Percentiles rank a stretch among this genome's conserved stretches.
Evolutionary conservation across 2,888 invertebrate species (phyloP).

Genomic region (Prenolepis imparis): DNA sequence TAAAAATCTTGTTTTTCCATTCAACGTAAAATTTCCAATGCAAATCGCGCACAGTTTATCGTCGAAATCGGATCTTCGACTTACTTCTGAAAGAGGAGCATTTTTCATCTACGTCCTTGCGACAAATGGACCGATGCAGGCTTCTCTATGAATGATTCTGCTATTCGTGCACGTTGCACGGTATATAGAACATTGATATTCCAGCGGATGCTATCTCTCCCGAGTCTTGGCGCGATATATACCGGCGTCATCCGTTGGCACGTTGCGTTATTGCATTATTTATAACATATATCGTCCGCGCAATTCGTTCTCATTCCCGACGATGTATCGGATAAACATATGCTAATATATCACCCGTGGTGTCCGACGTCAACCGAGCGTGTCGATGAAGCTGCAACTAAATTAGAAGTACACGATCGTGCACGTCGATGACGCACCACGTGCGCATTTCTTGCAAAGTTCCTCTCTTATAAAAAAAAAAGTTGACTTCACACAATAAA

Average conservation of each 20-base stretch:
- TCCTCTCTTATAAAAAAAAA: neutral
- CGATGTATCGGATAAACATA: constrained; percentile 53
- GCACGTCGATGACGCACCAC: neutral
- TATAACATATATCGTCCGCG: constrained; percentile 51
- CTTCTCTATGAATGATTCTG: constrained; percentile 52
- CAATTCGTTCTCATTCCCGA: constrained; percentile 50
- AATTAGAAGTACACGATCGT: constrained; percentile 51
- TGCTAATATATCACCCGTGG: constrained; percentile 49
- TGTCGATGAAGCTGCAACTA: constrained; percentile 51
- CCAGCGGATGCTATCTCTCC: constrained; percentile 46
- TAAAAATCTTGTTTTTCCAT: neutral
- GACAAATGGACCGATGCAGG: constrained; percentile 38
- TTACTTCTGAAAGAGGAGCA: constrained; percentile 32
- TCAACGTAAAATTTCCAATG: neutral
- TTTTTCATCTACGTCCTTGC: constrained; percentile 20
- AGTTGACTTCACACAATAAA: neutral
- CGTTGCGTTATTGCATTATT: constrained; percentile 49
- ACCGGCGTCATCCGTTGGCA: constrained; percentile 26
- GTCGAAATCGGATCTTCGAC: neutral
- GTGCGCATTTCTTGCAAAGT: neutral
- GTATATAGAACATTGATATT: constrained; percentile 49
- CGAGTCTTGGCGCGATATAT: constrained; percentile 26
- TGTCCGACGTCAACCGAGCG: constrained; percentile 47
- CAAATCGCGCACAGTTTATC: neutral
- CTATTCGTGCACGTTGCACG: constrained; percentile 36